Base-by-base conservation (phyloP, 2,113 vertebrate genomes). In the Hippolais icterina region DNA sequence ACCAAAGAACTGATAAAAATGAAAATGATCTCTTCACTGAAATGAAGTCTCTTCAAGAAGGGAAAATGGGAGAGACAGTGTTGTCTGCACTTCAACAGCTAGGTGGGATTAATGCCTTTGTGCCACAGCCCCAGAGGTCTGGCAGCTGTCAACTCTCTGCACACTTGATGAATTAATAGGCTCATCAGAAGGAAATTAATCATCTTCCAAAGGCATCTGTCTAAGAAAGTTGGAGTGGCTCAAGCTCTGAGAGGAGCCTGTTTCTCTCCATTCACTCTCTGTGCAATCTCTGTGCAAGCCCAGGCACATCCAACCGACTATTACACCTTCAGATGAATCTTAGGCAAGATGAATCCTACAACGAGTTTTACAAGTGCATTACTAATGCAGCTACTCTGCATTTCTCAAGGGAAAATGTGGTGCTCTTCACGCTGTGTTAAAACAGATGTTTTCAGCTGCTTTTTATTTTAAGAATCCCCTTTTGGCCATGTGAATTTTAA, bases 351-450 rank as follows among this genome's bases (percentile, higher is more conserved):
- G 49, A 93, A 88, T 83, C 70, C 88, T 88, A 83, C 93, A 76
- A 90, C 94, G 24, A 75, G 93, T 94, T 93, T 96, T 85, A 84
- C 94, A 91, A 96, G 91, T 90, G 70, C 91, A 79, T 93, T 93
- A 85, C 79, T 79, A 93, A 96, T 41, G 57, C 89, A 83, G 41
- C 89, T 10, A 83, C 53, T 39, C 61, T 83, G 44, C 86, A 94
- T 85, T 94, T 92, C 93, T 96, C 96, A 96, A 82, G 91, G 93
- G 91, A 92, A 95, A 91, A 85, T 27, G 71, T 3, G 18, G 52
- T 47, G 53, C 70, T 72, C 27, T 71, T 83, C 71, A 78, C 9
- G 47, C 85, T 66, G 15, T 10, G 35, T 60, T 82, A 84, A 85
- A 82, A 66, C 74, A 79, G 75, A 71, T 59, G 70, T 75, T 87